phyloP scores from a whole-genome alignment of 2,113 vertebrate species.

The Silurus asotus region DNA sequence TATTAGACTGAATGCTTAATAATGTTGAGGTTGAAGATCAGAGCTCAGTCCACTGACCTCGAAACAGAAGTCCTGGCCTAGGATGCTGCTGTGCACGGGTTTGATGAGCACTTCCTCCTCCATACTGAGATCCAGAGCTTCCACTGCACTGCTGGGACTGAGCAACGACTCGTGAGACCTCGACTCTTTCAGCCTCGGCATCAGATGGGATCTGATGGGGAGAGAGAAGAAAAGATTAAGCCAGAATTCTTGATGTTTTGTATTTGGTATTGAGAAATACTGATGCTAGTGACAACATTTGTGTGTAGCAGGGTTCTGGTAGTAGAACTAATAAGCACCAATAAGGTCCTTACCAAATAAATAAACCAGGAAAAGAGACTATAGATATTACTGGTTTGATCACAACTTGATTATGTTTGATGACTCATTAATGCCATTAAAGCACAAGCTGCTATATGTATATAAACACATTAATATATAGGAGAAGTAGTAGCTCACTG shows the following conservation, averaged over 20 bases:
- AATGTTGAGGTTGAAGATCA: background rate
- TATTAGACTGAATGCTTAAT: background rate
- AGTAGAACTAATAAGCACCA: background rate
- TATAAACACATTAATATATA: too few relatives aligned
- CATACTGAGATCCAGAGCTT: constrained; percentile 85
- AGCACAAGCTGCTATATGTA: too few relatives aligned
- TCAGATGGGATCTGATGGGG: constrained; percentile 81
- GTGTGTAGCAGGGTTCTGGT: background rate
- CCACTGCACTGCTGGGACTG: constrained; percentile 80
- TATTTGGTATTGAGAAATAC: background rate
- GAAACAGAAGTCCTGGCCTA: constrained; percentile 96
- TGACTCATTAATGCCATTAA: too few relatives aligned
- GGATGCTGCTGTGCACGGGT: constrained; percentile 91
- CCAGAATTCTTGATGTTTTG: background rate
- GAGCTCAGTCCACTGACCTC: constrained; percentile 76
- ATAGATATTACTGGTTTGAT: background rate
- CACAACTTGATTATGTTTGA: too few relatives aligned
- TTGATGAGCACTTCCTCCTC: constrained; percentile 91
- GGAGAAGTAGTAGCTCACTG: too few relatives aligned
- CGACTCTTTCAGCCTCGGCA: constrained; percentile 85
- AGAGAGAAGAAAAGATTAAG: background rate
- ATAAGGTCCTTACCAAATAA: background rate
- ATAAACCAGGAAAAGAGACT: background rate
- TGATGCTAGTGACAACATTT: background rate
- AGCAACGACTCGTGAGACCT: constrained; percentile 91